Percentiles rank a stretch among this genome's conserved stretches.
Conservation (phyloP, 2,888 invertebrate genomes). For the Campaea margaritaria region DNA sequence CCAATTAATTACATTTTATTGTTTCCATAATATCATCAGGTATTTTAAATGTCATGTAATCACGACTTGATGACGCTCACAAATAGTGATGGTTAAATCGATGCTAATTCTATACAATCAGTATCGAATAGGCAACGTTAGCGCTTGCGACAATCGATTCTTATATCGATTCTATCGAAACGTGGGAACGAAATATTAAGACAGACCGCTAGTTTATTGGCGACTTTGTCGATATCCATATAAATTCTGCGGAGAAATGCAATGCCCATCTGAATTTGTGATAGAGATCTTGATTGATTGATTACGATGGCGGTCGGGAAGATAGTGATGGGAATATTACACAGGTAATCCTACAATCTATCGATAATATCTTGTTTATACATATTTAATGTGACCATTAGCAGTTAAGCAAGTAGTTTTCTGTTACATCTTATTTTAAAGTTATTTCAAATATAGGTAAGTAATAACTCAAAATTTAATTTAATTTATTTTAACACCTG, state of each 20-base stretch:
- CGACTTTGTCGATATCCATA: conserved; percentile 64
- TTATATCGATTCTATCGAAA: conserved; percentile 52
- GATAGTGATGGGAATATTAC: conserved; percentile 46
- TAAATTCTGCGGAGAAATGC: conserved; percentile 65
- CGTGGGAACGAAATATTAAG: conserved; percentile 69
- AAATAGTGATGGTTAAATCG: conserved; percentile 26
- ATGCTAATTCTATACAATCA: conserved; percentile 27
- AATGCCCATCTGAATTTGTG: conserved; percentile 65
- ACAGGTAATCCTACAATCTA: no score
- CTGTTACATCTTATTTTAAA: no score
- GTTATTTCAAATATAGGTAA: no score
- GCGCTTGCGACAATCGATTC: conserved; percentile 58
- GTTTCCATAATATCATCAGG: background rate
- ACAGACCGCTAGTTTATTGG: conserved; percentile 64
- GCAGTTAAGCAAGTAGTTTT: no score
- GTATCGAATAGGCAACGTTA: conserved; percentile 23
- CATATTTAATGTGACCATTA: conserved; percentile 19
- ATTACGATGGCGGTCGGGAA: conserved; percentile 59
- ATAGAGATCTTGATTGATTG: conserved; percentile 74
- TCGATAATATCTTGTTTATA: conserved; percentile 35
- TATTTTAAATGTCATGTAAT: conserved; percentile 3
- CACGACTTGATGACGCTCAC: conserved; percentile 2
- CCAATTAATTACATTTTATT: background rate
- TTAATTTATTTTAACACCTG: no score
- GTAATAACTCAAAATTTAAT: no score